Percentiles rank a stretch among this genome's conserved stretches.
phyloP scores from a whole-genome alignment of 2,113 vertebrate genomes.

The Canis aureus region DNA sequence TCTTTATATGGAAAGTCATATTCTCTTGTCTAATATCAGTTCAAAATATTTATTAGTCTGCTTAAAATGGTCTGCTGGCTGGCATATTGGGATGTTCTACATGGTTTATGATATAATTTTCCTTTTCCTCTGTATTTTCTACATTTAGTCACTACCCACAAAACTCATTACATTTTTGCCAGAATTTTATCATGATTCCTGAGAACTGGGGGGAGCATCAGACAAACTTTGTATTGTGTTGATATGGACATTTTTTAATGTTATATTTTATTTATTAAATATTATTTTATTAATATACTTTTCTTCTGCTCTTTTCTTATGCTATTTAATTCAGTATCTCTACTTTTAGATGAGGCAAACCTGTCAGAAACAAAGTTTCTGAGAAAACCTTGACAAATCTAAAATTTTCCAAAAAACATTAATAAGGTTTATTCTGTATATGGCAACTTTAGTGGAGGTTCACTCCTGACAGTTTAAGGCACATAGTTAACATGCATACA shows the following conservation, averaged over 20 bases:
- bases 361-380: neutral
- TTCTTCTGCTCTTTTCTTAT: neutral
- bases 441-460: neutral
- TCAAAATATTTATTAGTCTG: slow-evolving; percentile 68
- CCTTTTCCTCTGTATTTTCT: neutral
- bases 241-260: neutral
- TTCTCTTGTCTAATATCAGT: neutral
- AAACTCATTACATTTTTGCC: neutral
- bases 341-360: neutral
- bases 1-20: slow-evolving; percentile 6
- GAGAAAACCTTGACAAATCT: neutral
- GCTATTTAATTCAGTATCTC: neutral
- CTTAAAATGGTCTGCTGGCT: neutral
- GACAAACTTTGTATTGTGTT: neutral
- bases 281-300: neutral
- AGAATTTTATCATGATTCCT: neutral
- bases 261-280: slow-evolving; percentile 17
- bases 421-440: neutral
- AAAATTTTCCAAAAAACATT: neutral
- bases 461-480: neutral
- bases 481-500: neutral
- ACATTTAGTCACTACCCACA: neutral
- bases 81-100: neutral
- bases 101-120: slow-evolving; percentile 30
- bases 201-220: neutral